Conservation (phyloP, 2,797 vertebrate species). For the Hyperoplus immaculatus region DNA sequence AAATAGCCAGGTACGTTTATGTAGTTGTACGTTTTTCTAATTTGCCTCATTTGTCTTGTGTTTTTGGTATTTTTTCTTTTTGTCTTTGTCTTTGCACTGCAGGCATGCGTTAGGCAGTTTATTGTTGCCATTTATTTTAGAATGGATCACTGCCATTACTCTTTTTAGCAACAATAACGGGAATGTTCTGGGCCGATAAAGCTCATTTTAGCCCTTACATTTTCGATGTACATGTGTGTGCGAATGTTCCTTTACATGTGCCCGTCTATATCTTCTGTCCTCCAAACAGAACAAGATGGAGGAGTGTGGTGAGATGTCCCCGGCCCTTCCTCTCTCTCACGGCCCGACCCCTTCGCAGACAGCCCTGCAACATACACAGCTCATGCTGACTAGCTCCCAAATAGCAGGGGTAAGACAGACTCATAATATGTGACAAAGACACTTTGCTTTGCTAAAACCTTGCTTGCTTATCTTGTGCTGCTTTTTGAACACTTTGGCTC, state of each 20-base stretch:
- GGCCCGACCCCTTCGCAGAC: constrained; percentile 87
- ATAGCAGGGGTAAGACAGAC: constrained; percentile 90
- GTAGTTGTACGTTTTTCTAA: not conserved
- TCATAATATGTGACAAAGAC: not conserved
- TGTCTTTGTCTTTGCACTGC: not conserved
- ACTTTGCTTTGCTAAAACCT: constrained; percentile 61
- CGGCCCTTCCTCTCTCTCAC: constrained; percentile 82
- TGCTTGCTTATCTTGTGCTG: constrained; percentile 62
- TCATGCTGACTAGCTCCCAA: constrained; percentile 94
- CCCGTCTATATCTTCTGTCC: constrained; percentile 14
- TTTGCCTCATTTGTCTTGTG: not conserved
- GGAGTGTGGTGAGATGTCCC: constrained; percentile 88
- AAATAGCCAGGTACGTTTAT: constrained; percentile 32
- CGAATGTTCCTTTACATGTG: not conserved
- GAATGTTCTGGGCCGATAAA: not conserved
- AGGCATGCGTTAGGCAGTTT: not conserved
- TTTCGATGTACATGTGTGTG: not conserved
- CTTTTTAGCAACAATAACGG: not conserved
- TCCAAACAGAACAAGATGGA: constrained; percentile 88
- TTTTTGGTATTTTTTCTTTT: not conserved
- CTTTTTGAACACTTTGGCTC: constrained; percentile 61
- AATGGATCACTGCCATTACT: not conserved
- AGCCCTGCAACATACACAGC: constrained; percentile 91
- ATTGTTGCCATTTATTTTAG: not conserved
- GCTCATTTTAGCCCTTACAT: not conserved